A percentile compares a stretch with the other conserved stretches of the same genome.
Conservation (phyloP, 2,113 vertebrate genomes). For the Seriola aureovittata region DNA sequence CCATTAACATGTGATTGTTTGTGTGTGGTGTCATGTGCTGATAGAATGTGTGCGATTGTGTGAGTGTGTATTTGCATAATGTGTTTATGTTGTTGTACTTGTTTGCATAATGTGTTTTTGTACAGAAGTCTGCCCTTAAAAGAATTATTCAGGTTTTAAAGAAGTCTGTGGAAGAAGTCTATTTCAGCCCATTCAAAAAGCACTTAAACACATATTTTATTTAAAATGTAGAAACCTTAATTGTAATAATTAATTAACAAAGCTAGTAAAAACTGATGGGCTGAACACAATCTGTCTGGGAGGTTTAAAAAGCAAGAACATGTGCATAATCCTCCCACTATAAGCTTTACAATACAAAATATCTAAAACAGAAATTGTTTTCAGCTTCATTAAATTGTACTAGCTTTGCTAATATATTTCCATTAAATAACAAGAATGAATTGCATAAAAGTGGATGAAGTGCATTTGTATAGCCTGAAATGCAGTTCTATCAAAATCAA, state of each 20-base stretch:
- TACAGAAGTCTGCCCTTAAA: slow-evolving; percentile 45
- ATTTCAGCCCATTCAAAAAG: slow-evolving; percentile 14
- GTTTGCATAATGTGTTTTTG: slow-evolving; percentile 30
- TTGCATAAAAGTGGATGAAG: not conserved
- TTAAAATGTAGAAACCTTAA: not conserved
- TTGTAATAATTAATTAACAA: not conserved
- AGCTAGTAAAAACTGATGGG: not conserved
- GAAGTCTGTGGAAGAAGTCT: not conserved
- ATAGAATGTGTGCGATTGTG: slow-evolving; percentile 20
- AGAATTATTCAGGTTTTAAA: slow-evolving; percentile 3
- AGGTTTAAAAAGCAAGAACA: not conserved
- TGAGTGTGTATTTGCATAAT: slow-evolving; percentile 26
- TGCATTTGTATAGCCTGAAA: slow-evolving; percentile 14
- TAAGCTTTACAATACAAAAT: not conserved
- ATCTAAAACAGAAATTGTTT: not conserved
- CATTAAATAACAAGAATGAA: not conserved
- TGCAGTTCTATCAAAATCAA: not conserved
- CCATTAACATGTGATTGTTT: slow-evolving; percentile 32
- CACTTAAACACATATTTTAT: not conserved
- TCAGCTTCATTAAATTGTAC: not conserved
- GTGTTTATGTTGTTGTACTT: slow-evolving; percentile 26
- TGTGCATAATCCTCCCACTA: no score
- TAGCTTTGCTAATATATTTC: slow-evolving; percentile 9
- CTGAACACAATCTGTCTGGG: not conserved
- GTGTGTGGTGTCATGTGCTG: slow-evolving; percentile 31